Base-by-base conservation (phyloP, 1,140 invertebrate genomes). In the Pristionchus pacificus region DNA sequence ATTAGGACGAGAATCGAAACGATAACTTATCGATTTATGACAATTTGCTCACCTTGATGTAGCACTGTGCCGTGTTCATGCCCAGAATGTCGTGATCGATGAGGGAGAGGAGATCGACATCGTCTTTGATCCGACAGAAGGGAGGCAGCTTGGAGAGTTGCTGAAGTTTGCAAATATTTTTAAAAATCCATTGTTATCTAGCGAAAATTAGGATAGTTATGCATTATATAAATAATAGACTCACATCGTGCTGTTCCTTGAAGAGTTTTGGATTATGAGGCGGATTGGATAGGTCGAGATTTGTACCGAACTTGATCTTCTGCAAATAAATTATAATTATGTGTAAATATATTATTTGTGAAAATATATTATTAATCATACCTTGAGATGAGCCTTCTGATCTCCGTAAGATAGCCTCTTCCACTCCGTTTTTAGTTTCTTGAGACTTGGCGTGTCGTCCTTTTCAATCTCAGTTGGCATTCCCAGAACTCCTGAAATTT, bases 251-350 rank as follows among this genome's bases (percentile, higher is more conserved):
- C 83, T 99, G 96, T 0, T 89, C 84, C 61, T 91, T 89, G 94
- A 95, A 99, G 86, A 97, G 98, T 62, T 90, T 89, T 80, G 97
- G 93, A 85, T n/a, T n/a, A n/a, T n/a, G n/a, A n/a, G n/a, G n/a
- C n/a, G n/a, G n/a, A n/a, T 99, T 95, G 0, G 95, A 98, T 15
- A 99, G 86, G 87, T 99, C 97, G 0, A 99, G 94, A 86, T 99
- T 99, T n/a, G 96, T 98, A 32, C 96, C 97, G 87, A 98, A 98
- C 82, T 91, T 90, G 55, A 90, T 88, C 74, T 86, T 70, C 33
- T 82, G 75, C 69, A 75, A 60, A 1, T 78, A n/a, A n/a, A n/a
- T n/a, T n/a, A n/a, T n/a, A n/a, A n/a, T n/a, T n/a, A n/a, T n/a
- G n/a, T n/a, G n/a, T n/a, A n/a, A n/a, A n/a, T n/a, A n/a, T n/a